Base-by-base conservation (phyloP, 2,797 vertebrate genomes). In the Typhlichthys subterraneus region DNA sequence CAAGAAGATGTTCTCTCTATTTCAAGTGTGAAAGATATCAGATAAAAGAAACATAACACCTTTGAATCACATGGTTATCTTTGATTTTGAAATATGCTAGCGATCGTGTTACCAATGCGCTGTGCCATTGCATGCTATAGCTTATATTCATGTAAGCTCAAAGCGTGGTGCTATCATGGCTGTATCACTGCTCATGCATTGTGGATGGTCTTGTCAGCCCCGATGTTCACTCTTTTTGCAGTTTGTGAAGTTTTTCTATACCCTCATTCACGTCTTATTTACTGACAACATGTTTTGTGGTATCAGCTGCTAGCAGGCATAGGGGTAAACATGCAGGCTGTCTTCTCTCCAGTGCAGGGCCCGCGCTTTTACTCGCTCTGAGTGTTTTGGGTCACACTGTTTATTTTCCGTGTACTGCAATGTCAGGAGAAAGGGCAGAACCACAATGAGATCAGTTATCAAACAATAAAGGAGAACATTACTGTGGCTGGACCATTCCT, bases 181-280 rank as follows among this genome's bases (percentile, higher is more conserved):
- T 38, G 33, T 38, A 5, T 8, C 33, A 2, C 33, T 38, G 2
- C 33, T 38, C 33, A 38, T 38, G 5, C 33, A 38, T 38, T 38
- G 33, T 8, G 33, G 33, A 38, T 6, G 5, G 33, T 38, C 15
- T 17, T 7, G 15, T 17, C n/a, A 50, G 1, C 6, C 14, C 14
- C 51, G 4, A 11, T 17, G 6, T 12, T 29, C 14, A 13, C 3
- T 38, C 45, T 46, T 4, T 9, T n/a, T 33, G 23, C 47, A 10
- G 12, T 4, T n/a, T 15, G 42, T 57, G 4, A 10, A 12, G 12
- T 45, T 45, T 12, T 14, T 10, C 14, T 56, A 0, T 9, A 60
- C 81, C 87, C 75, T 61, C 45, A 82, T 85, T 65, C n/a, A 17
- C 2, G 0, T 4, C 23, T 5, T 87, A 70, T 87, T 86, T 87